Conservation (phyloP, 2,113 vertebrate genomes). For the Cervus canadensis region DNA sequence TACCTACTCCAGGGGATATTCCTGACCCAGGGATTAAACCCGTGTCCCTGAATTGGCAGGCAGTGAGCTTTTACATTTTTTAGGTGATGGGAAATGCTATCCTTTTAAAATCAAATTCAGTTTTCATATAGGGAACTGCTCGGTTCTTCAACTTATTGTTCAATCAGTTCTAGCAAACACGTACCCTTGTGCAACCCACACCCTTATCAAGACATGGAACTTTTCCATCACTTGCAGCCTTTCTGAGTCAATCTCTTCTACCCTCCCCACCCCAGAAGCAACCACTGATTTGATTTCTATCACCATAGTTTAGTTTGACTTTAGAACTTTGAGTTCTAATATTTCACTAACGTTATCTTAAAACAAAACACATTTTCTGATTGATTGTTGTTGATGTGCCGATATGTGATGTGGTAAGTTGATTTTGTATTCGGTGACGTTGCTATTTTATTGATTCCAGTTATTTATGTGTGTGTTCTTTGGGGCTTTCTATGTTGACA, state of each 20-base stretch:
- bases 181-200: background rate
- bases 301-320: background rate
- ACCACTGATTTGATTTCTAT: slow-evolving; percentile 21
- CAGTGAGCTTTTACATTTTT: background rate
- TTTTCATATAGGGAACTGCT: background rate
- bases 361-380: background rate
- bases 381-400: background rate
- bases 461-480: background rate
- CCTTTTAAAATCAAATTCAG: background rate
- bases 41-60: background rate
- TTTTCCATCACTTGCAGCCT: background rate
- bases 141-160: background rate
- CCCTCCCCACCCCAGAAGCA: background rate
- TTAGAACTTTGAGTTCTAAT: background rate
- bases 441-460: background rate
- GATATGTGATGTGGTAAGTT: background rate
- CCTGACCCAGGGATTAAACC: background rate
- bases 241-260: background rate
- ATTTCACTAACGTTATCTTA: background rate
- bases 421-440: background rate
- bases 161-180: background rate
- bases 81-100: background rate
- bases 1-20: background rate
- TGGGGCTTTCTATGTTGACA: background rate
- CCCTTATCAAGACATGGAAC: background rate